These are phyloP conservation scores for Mesodorylaimus sp. DNA, from an alignment of 2,888 invertebrate species.

Conservation along the genomic window DNA sequence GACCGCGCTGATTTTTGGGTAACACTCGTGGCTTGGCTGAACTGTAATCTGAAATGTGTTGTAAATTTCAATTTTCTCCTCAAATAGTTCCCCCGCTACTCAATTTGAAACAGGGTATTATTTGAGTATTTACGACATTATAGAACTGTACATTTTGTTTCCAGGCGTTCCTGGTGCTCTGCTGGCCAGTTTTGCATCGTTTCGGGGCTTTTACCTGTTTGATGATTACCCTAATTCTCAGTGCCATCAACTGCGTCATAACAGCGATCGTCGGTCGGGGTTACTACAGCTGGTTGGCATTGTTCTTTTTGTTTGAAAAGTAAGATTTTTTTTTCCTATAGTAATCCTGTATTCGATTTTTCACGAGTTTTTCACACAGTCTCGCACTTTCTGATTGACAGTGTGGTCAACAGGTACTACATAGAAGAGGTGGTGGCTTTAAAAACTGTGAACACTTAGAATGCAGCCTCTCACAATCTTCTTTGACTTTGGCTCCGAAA, in stretches of 20 bases:
- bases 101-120: constrained; percentile 2
- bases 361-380: background rate
- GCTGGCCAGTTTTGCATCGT: constrained; percentile 5
- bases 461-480: background rate
- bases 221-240: constrained; percentile 4
- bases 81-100: no score
- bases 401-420: no score
- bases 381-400: background rate
- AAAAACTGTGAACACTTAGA: no score
- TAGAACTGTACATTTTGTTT: no score
- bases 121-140: background rate
- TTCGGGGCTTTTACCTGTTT: constrained; percentile 6
- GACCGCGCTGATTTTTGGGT: no score
- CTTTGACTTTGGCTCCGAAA: background rate
- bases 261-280: constrained; percentile 5
- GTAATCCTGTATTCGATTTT: background rate
- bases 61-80: no score
- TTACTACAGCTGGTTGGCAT: background rate
- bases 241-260: constrained; percentile 3
- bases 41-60: no score
- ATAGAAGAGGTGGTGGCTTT: no score
- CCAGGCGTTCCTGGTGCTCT: constrained; percentile 2
- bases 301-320: constrained; percentile 6
- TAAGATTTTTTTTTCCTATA: background rate
- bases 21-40: no score